These are phyloP conservation scores for Holacanthella duospinosa DNA, from an alignment of 2,888 invertebrate genomes.

Conservation along the genomic window DNA sequence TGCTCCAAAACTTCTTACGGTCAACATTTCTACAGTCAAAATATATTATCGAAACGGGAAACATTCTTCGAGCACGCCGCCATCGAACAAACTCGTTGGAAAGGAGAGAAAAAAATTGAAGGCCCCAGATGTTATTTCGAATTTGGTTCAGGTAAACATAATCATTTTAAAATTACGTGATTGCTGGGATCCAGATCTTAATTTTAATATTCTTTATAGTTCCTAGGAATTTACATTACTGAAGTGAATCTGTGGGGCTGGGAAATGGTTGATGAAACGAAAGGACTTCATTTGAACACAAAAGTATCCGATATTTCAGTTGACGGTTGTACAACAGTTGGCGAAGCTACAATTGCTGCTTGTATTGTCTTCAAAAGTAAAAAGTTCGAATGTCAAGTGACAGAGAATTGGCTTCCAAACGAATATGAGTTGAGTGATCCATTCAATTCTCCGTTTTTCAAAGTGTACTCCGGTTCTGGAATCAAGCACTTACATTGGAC, in stretches of 20 bases:
- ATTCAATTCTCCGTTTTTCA: slow-evolving; percentile 27
- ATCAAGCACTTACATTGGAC: slow-evolving; percentile 22
- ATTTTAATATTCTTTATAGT: slow-evolving; percentile 14
- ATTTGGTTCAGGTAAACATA: slow-evolving; percentile 31
- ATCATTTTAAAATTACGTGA: not conserved
- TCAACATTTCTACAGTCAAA: slow-evolving; percentile 64
- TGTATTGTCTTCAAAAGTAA: slow-evolving; percentile 35
- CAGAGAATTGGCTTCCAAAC: slow-evolving; percentile 36
- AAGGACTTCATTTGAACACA: slow-evolving; percentile 32
- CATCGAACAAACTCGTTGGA: not conserved
- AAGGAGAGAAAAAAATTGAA: slow-evolving; percentile 23
- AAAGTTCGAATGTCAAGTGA: slow-evolving; percentile 27
- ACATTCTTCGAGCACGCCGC: not conserved
- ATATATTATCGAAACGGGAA: not conserved
- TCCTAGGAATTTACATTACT: slow-evolving; percentile 35
- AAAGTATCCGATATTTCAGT: slow-evolving; percentile 30
- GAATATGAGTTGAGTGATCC: slow-evolving; percentile 28
- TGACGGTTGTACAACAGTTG: slow-evolving; percentile 36
- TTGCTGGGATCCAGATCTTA: not conserved
- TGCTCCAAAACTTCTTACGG: slow-evolving; percentile 69
- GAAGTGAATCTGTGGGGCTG: slow-evolving; percentile 34
- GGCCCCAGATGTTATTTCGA: slow-evolving; percentile 34
- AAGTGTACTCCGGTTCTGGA: slow-evolving; percentile 26
- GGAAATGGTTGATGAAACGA: slow-evolving; percentile 31
- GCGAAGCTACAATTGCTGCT: slow-evolving; percentile 33